phyloP scores from a whole-genome alignment of 2,113 vertebrate genomes.

The Hemiprocne comata region DNA sequence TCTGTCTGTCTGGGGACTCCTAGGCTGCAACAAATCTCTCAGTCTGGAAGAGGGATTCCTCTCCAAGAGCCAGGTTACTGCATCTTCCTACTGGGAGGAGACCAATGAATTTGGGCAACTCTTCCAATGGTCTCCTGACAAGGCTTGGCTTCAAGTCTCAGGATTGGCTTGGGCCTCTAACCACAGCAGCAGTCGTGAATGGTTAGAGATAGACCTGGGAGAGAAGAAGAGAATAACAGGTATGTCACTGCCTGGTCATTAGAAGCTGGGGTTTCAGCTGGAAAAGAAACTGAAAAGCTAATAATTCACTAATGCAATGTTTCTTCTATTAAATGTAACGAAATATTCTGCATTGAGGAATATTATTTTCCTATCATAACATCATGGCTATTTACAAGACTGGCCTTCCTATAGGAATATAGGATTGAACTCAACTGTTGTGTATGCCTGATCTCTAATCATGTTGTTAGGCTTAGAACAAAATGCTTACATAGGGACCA shows the following conservation, averaged over 20 bases:
- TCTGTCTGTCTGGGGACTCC: constrained; percentile 35
- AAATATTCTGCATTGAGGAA: neutral
- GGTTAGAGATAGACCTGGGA: constrained; percentile 85
- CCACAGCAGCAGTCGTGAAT: constrained; percentile 68
- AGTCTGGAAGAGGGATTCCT: constrained; percentile 65
- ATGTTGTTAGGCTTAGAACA: neutral
- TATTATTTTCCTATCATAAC: neutral
- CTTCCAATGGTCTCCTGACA: constrained; percentile 72
- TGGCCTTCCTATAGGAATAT: neutral
- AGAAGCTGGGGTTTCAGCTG: neutral
- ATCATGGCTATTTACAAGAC: neutral
- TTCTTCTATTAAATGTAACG: neutral
- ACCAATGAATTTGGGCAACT: constrained; percentile 62
- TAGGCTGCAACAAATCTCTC: constrained; percentile 80
- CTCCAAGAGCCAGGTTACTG: constrained; percentile 67
- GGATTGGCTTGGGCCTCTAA: constrained; percentile 75
- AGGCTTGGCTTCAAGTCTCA: constrained; percentile 61
- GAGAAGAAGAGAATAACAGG: constrained; percentile 86
- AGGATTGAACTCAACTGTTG: neutral
- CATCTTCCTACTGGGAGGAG: constrained; percentile 77
- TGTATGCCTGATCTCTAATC: neutral
- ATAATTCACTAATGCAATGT: neutral
- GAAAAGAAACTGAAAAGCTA: neutral
- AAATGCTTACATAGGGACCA: neutral
- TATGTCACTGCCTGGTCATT: neutral